Conservation (phyloP, 2,888 invertebrate genomes). For the Nineta flava region DNA sequence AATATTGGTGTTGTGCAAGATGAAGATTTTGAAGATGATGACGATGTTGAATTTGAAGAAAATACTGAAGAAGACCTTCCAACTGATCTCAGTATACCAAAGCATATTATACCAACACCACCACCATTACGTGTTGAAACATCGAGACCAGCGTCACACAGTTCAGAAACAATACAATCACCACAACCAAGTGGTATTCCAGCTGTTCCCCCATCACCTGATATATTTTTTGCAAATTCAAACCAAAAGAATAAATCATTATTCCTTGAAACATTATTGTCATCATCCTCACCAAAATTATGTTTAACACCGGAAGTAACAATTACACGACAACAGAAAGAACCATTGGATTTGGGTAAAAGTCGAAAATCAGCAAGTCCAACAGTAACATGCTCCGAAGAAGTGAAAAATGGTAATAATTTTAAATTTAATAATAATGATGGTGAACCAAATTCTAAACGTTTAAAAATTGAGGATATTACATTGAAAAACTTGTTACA, state of each 20-base stretch:
- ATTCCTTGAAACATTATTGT: constrained; percentile 45
- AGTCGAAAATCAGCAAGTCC: constrained; percentile 51
- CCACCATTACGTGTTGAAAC: constrained; percentile 32
- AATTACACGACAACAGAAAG: constrained; percentile 33
- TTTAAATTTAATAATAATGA: constrained; percentile 11
- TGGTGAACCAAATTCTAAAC: constrained; percentile 32
- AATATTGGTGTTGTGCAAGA: constrained; percentile 6
- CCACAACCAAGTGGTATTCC: constrained; percentile 58
- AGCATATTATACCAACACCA: constrained; percentile 32
- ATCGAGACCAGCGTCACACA: constrained; percentile 46
- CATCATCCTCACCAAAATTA: constrained; percentile 40
- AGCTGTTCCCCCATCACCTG: constrained; percentile 52
- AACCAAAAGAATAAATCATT: constrained; percentile 27
- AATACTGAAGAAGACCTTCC: constrained; percentile 29
- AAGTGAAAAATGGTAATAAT: constrained; percentile 38
- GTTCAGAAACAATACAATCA: constrained; percentile 56
- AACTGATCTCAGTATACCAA: constrained; percentile 41
- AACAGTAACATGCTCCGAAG: constrained; percentile 58
- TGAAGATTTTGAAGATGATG: constrained; percentile 7
- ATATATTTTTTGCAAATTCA: constrained; percentile 34
- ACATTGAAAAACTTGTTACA: constrained; percentile 34
- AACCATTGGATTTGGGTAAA: constrained; percentile 53
- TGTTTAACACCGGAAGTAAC: constrained; percentile 37
- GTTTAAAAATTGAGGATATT: constrained; percentile 31
- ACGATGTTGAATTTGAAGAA: constrained; percentile 8